These are phyloP conservation scores for Chunga burmeisteri DNA, from an alignment of 2,113 vertebrate species.

Conservation along the genomic window DNA sequence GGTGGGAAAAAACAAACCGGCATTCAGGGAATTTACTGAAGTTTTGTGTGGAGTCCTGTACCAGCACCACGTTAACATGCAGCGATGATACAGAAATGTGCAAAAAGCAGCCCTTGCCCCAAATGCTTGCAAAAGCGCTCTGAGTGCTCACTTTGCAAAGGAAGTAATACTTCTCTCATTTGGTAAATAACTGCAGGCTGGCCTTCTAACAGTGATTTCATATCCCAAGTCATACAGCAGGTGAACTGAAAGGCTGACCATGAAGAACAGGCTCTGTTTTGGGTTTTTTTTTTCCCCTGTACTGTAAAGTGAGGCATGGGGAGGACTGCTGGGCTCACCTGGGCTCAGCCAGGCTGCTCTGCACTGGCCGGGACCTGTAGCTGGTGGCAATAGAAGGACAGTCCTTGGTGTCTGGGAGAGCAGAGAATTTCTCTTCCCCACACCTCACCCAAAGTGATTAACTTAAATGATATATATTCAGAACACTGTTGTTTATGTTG, in stretches of 20 bases:
- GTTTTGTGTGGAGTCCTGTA: not conserved
- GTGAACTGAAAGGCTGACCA: not conserved
- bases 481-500: not conserved
- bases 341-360: not conserved
- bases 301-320: not conserved
- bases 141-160: not conserved
- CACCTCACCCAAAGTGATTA: not conserved
- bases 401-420: not conserved
- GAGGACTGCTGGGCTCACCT: not conserved
- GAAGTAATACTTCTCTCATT: not conserved
- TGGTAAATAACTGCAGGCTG: not conserved
- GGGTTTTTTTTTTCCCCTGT: not conserved
- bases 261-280: not conserved
- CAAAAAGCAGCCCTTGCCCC: not conserved
- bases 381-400: not conserved
- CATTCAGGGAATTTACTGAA: not conserved
- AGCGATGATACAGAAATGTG: not conserved
- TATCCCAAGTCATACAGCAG: not conserved
- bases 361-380: not conserved
- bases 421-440: not conserved
- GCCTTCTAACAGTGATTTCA: not conserved
- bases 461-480: not conserved
- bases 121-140: not conserved
- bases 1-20: not conserved
- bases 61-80: not conserved